A percentile compares a stretch with the other conserved stretches of the same genome.
Conservation (phyloP, 1,140 invertebrate species). For the Apocrypta bakeri region DNA sequence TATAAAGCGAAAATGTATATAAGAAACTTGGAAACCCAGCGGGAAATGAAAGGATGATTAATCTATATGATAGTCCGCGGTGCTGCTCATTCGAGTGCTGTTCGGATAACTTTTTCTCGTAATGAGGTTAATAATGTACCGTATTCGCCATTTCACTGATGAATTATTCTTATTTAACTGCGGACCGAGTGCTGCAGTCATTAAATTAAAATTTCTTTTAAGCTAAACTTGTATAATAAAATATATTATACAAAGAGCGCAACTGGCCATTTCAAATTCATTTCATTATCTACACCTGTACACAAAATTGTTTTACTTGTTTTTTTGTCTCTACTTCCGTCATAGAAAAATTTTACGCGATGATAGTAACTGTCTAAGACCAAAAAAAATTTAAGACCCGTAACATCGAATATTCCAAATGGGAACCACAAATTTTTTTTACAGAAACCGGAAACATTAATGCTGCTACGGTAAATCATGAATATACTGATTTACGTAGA, state of each 20-base stretch:
- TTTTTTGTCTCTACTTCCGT: neutral
- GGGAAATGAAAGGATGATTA: conserved; percentile 1
- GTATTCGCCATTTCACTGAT: neutral
- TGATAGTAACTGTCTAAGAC: neutral
- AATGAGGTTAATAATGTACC: neutral
- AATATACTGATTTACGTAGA: too few species aligned
- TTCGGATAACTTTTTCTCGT: neutral
- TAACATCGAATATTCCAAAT: neutral
- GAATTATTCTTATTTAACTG: neutral
- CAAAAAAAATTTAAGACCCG: neutral
- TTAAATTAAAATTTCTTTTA: neutral
- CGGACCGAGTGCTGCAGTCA: neutral
- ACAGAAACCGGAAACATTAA: neutral
- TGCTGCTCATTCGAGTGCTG: neutral
- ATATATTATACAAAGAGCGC: neutral
- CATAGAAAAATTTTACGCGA: neutral
- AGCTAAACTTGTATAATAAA: neutral
- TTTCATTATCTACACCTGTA: neutral
- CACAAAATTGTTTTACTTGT: neutral
- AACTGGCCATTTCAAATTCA: neutral
- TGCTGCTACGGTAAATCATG: too few species aligned
- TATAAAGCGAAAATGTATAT: neutral
- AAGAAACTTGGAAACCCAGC: neutral
- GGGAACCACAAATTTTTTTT: neutral
- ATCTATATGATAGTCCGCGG: neutral